Percentiles rank a stretch among this genome's conserved stretches.
Evolutionary conservation across 2,888 invertebrate species (phyloP).

Genomic region (Agonopterix alstromeriana): DNA sequence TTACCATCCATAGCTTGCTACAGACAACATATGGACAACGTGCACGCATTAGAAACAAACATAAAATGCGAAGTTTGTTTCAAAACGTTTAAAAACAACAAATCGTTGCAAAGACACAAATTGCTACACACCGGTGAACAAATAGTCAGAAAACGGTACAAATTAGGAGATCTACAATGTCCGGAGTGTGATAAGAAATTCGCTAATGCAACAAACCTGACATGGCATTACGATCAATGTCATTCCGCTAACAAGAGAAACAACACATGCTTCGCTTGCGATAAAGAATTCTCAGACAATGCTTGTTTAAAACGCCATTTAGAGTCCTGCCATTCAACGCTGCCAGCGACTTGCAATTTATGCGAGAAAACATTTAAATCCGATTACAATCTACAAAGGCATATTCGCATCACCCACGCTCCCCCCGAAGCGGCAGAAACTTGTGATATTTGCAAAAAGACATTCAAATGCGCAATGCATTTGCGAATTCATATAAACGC

Average conservation of each 20-base stretch:
- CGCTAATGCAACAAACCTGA: conserved; percentile 19
- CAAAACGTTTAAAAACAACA: conserved; percentile 15
- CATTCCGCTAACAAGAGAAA: conserved; percentile 13
- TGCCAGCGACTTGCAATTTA: conserved; percentile 23
- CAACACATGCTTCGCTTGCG: conserved; percentile 16
- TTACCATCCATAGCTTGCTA: conserved; percentile 22
- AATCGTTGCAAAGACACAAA: conserved; percentile 12
- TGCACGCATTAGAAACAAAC: conserved; percentile 16
- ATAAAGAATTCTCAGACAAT: conserved; percentile 21
- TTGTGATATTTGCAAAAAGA: conserved; percentile 30
- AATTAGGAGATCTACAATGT: conserved; percentile 18
- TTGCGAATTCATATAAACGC: conserved; percentile 29
- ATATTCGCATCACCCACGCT: conserved; percentile 33
- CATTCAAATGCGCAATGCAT: conserved; percentile 32
- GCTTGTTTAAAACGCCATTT: conserved; percentile 26
- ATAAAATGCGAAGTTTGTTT: conserved; percentile 13
- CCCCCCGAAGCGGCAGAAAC: conserved; percentile 26
- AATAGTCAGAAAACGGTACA: conserved; percentile 8
- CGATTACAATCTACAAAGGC: conserved; percentile 23
- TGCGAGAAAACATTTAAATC: conserved; percentile 33
- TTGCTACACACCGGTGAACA: conserved; percentile 8
- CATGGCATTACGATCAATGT: conserved; percentile 25
- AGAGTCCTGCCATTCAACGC: conserved; percentile 24
- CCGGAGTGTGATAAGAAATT: conserved; percentile 19
- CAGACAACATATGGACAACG: conserved; percentile 27